Base-by-base conservation (phyloP, 2,888 invertebrate species). In the Apamea sordens region DNA sequence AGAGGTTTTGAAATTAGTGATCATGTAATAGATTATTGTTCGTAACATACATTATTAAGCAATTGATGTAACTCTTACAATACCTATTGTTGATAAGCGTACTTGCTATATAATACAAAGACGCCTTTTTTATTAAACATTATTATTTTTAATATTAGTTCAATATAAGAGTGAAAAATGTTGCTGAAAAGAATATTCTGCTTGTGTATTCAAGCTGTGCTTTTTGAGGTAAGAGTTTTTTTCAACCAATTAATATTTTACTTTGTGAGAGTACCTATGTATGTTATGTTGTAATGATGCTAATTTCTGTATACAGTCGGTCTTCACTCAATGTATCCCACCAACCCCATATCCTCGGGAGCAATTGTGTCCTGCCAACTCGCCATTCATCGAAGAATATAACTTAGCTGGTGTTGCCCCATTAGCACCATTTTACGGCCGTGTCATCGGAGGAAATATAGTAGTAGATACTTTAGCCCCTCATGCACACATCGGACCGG, bases 381-480 rank as follows among this genome's bases (percentile, higher is more conserved):
- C 65, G 3, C 80, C 77, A 44, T 47, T 47, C 6, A 28, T 65
- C 21, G 80, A 87, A 36, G 68, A 24, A 0, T 61, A n/a, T 44
- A 84, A 76, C 44, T 18, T 75, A 28, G 56, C 47, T 15, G 59
- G 50, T 67, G 21, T 75, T 10, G 71, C 32, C n/a, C 75, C 85
- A 47, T 32, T 59, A 0, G 36, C 59, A 36, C 83, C 84, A 7
- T 5, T 76, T n/a, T 67, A 72, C 53, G 81, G 87, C 8, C 87
- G 90, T 11, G 79, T 88, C 24, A n/a, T 89, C 10, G 88, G 82
- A 18, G 87, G 80, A 15, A 88, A 88, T 63, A 53, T 90, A 13
- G 73, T 82, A 2, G 41, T 90, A 21, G 90, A 87, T 59, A 90
- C 90, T 2, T 77, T 81, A 53, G 83, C 88, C 13, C 82, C 89